Base-by-base conservation (phyloP, 1,140 invertebrate species). In the Leptinotarsa lineolata region DNA sequence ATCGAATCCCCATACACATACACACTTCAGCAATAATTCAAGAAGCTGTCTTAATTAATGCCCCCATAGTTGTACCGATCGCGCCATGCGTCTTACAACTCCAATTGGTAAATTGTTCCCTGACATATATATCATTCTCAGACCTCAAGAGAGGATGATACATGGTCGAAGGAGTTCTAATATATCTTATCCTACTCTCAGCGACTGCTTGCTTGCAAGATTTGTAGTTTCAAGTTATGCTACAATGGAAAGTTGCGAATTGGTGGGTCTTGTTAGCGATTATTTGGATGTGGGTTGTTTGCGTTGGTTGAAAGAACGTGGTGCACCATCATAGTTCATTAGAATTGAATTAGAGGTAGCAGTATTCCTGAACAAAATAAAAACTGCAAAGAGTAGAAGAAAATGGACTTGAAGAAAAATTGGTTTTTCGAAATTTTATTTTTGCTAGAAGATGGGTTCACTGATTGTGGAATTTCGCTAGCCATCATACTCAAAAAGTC, bases 21-120 rank as follows among this genome's bases (percentile, higher is more conserved):
- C 48, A 0, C n/a, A 16, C 48, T 15, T 13, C 15, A 54, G 15
- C 73, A 72, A 76, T 76, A 78, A 70, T 45, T 75, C 72, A 78
- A 58, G 48, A 21, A 22, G 67, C 75, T 73, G 77, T 77, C 80
- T 81, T 81, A 81, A 82, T 82, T 81, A 82, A 80, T 78, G 72
- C 76, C 76, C 74, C 74, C 78, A 77, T 80, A 74, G 78, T 72
- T 81, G 75, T 78, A 78, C 75, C 81, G 76, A 83, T 83, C 82
- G 74, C 76, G 79, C 78, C 77, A 82, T 83, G 77, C 75, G 77
- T 83, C 81, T 82, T 81, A 68, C 77, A 44, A 76, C 79, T 82
- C 80, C 81, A 82, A 83, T 83, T 83, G 82, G 75, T 83, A 82
- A 83, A 81, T 81, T 83, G 82, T 81, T 83, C 78, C 74, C 78